Evolutionary conservation across 2,113 vertebrate species (phyloP).

Genomic region (Neodontobutis hainanensis): DNA sequence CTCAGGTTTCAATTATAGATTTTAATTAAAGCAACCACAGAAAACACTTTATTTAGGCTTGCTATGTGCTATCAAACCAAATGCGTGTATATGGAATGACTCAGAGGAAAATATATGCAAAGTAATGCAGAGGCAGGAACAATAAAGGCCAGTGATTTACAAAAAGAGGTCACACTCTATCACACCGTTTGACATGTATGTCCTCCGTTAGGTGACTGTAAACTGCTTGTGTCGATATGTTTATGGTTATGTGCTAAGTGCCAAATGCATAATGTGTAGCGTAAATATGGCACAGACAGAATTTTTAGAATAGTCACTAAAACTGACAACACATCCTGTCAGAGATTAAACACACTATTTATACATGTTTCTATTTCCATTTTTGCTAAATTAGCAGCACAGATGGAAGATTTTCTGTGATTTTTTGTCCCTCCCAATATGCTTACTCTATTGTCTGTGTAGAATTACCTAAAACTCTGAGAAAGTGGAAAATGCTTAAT

Average conservation of each 20-base stretch:
- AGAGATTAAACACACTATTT: no score
- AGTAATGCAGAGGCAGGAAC: slow-evolving; percentile 42
- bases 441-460: no score
- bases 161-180: background rate
- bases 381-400: no score
- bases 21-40: slow-evolving; percentile 51
- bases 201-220: background rate
- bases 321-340: no score
- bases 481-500: no score
- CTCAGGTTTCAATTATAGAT: slow-evolving; percentile 53
- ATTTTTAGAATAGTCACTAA: background rate
- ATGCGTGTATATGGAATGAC: slow-evolving; percentile 42
- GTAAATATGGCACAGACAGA: background rate
- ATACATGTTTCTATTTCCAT: no score
- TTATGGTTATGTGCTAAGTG: background rate
- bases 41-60: slow-evolving; percentile 26
- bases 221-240: background rate
- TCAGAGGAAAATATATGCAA: slow-evolving; percentile 51
- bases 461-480: no score
- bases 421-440: no score
- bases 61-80: slow-evolving; percentile 21
- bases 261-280: background rate
- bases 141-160: slow-evolving; percentile 3
- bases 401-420: no score
- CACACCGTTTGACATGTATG: background rate